Evolutionary conservation across 2,113 vertebrate genomes (phyloP), one percentile per base, ranked within the genome.

Genomic region (Alectura lathami): DNA sequence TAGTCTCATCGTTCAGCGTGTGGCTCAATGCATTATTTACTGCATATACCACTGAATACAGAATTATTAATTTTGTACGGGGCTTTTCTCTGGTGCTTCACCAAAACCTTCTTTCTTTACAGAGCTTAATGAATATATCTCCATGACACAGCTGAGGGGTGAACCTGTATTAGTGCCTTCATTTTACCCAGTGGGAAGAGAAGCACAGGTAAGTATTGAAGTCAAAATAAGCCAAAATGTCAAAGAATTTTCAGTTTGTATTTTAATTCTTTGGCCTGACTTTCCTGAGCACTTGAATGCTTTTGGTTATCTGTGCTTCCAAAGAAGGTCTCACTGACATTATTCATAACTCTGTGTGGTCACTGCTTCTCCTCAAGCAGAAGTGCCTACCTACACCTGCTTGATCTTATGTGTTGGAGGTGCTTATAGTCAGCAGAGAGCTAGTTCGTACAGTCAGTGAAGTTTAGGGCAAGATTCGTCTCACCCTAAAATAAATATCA

Each of bases 1-100:
- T 59, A 57, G 17, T 47, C 83, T 94, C 91, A 94, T 96, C 26
- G 4, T 88, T 94, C 88, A 70, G 68, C 18, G 73, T 82, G 88
- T 75, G 86, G 73, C 91, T 95, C 83, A 27, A 96, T 96, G 83
- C 80, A 96, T 95, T 94, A 96, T 96, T 96, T 94, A 95, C 94
- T 60, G 69, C 69, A 69, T 80, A 88, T 92, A 90, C 69, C 80
- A 36, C 40, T 17, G 92, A 94, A 77, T 56, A 92, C 90, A 88
- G 92, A 95, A 93, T 96, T 90, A 88, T 81, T 95, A 95, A 96
- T 94, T 94, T 50, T 94, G 86, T 75, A 81, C 50, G 10, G n/a
- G 24, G 5, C 72, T 76, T 68, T 72, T 42, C 64, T 77, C 40
- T 74, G 43, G 36, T 91, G 67, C 54, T 93, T 50, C 4, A 1